phyloP scores from a whole-genome alignment of 2,797 vertebrate species.

The Clarias laeviceps region DNA sequence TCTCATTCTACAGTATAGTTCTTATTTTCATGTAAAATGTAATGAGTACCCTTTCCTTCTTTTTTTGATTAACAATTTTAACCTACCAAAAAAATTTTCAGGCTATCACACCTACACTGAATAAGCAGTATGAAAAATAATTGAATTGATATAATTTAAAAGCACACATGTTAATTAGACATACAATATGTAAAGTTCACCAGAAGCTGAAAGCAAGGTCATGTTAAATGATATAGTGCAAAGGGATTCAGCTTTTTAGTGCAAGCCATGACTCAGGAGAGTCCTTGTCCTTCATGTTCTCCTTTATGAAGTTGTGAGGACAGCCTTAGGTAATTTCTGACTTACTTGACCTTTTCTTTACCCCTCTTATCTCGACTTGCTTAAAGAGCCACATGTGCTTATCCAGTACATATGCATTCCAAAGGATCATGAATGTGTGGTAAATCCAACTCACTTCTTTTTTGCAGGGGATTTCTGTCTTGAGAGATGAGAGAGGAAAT shows the following conservation, averaged over 20 bases:
- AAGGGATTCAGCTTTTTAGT: not conserved
- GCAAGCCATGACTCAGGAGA: not conserved
- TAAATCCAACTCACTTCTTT: slow-evolving; percentile 1
- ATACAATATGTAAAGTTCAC: not conserved
- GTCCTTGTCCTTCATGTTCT: not conserved
- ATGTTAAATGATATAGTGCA: not conserved
- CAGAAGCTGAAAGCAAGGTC: not conserved
- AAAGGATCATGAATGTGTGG: slow-evolving; percentile 34
- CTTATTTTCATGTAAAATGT: too few species aligned
- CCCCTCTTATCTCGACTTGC: not conserved
- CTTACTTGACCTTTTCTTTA: slow-evolving; percentile 24
- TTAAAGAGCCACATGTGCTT: slow-evolving; percentile 24
- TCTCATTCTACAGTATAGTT: too few species aligned
- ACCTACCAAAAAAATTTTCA: too few species aligned
- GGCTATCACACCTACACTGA: too few species aligned
- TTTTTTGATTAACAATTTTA: too few species aligned
- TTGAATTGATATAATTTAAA: not conserved
- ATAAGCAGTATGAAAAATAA: too few species aligned
- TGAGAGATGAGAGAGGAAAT: slow-evolving; percentile 59
- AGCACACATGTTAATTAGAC: not conserved
- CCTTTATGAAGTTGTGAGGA: slow-evolving; percentile 70
- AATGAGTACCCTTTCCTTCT: too few species aligned
- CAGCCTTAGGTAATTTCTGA: slow-evolving; percentile 56
- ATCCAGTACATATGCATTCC: slow-evolving; percentile 9
- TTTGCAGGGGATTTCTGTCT: slow-evolving; percentile 16